These are phyloP conservation scores for Sciurus carolinensis DNA, from an alignment of 2,797 vertebrate genomes.

Conservation along the genomic window DNA sequence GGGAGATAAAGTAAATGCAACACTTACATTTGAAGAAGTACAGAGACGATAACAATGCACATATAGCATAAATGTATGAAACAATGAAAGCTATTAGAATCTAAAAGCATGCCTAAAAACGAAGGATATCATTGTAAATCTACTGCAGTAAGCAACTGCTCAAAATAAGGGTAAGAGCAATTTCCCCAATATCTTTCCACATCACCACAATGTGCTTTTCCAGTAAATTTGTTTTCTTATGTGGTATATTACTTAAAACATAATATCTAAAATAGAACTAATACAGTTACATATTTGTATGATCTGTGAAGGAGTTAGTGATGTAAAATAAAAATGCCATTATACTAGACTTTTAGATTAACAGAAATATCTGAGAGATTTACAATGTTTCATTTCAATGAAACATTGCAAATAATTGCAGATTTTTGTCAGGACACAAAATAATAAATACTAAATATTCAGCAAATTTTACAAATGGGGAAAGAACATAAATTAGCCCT, in stretches of 20 bases:
- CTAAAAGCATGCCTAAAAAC: not conserved
- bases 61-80: not conserved
- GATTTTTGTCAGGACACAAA: not conserved
- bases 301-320: not conserved
- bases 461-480: not conserved
- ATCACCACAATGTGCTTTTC: not conserved
- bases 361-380: slow-evolving; percentile 22
- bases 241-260: not conserved
- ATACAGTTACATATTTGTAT: not conserved
- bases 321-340: slow-evolving; percentile 4
- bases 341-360: not conserved
- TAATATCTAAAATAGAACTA: slow-evolving; percentile 12
- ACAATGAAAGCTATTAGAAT: not conserved
- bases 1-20: slow-evolving; percentile 28
- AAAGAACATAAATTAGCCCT: not conserved
- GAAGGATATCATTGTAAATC: slow-evolving; percentile 21
- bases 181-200: not conserved
- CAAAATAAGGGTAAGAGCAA: not conserved
- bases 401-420: slow-evolving; percentile 23
- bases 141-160: not conserved
- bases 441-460: not conserved
- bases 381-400: not conserved
- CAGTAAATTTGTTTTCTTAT: slow-evolving; percentile 46
- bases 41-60: not conserved
- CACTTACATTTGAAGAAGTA: not conserved